phyloP scores from a whole-genome alignment of 2,888 invertebrate species.

The Lepas anatifera region DNA sequence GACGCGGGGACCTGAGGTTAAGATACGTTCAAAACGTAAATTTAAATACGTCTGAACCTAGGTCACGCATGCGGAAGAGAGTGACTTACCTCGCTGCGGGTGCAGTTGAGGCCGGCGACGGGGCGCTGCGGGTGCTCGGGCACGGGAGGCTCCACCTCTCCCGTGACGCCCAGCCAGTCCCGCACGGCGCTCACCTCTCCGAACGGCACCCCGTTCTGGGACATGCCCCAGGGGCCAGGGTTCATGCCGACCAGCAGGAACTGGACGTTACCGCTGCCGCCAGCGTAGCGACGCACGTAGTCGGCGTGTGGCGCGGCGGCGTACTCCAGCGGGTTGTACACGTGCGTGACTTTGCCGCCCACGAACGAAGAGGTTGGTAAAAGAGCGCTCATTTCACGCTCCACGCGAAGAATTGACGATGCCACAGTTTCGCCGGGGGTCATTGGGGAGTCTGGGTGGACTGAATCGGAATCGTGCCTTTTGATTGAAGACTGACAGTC shows the following conservation, averaged over 20 bases:
- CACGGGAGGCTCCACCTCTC: conserved; percentile 53
- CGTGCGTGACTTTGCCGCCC: conserved; percentile 28
- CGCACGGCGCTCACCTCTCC: conserved; percentile 68
- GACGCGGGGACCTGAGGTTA: too few relatives aligned
- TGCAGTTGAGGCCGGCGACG: conserved; percentile 60
- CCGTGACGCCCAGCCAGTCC: conserved; percentile 61
- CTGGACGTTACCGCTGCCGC: conserved; percentile 45
- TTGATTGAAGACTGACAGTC: too few relatives aligned
- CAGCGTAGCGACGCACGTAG: conserved; percentile 55
- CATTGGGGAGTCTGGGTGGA: too few relatives aligned
- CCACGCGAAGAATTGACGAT: neutral
- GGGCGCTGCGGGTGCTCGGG: conserved; percentile 51
- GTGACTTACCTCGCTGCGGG: conserved; percentile 54
- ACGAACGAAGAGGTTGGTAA: neutral
- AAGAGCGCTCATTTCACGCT: neutral
- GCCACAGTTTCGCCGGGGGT: too few relatives aligned
- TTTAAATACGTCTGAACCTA: too few relatives aligned
- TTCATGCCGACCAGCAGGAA: conserved; percentile 80
- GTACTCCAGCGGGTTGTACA: conserved; percentile 79
- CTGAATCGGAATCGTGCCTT: too few relatives aligned
- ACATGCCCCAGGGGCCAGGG: conserved; percentile 95
- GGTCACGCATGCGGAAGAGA: too few relatives aligned
- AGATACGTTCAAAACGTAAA: too few relatives aligned
- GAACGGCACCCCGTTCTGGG: conserved; percentile 86
- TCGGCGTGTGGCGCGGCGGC: conserved; percentile 62